phyloP scores from a whole-genome alignment of 2,113 vertebrate genomes.

The Muscicapa adusta region DNA sequence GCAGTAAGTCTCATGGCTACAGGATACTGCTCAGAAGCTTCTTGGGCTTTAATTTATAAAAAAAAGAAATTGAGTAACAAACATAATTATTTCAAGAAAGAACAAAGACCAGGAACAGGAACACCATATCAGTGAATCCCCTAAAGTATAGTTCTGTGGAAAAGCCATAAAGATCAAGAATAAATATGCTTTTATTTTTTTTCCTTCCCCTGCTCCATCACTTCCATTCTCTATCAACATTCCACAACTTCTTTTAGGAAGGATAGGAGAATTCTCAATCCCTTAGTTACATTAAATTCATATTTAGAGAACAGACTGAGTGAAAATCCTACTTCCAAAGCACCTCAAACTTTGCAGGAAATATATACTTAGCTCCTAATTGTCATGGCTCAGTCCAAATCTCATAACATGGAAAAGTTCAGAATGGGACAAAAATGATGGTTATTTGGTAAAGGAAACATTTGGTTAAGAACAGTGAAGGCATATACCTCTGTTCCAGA shows the following conservation, averaged over 20 bases:
- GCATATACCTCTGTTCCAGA: constrained; percentile 21
- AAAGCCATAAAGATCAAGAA: background rate
- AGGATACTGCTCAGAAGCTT: background rate
- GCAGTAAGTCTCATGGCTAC: background rate
- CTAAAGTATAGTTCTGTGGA: background rate
- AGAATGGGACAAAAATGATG: background rate
- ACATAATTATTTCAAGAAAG: background rate
- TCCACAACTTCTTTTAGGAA: background rate
- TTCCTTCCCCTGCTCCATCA: background rate
- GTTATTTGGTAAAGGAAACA: background rate
- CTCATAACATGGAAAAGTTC: background rate
- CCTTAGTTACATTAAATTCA: background rate
- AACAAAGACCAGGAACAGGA: background rate
- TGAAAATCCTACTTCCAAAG: background rate
- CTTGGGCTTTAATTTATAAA: background rate
- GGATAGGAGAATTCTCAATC: background rate
- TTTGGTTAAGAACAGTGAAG: background rate
- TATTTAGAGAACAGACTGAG: background rate
- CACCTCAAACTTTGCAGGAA: background rate
- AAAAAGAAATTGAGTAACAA: background rate
- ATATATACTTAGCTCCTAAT: background rate
- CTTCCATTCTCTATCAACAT: background rate
- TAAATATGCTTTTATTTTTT: background rate
- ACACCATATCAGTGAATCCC: background rate
- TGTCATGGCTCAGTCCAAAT: background rate